Conservation (phyloP, 2,113 vertebrate genomes). For the Ailuropoda melanoleuca region DNA sequence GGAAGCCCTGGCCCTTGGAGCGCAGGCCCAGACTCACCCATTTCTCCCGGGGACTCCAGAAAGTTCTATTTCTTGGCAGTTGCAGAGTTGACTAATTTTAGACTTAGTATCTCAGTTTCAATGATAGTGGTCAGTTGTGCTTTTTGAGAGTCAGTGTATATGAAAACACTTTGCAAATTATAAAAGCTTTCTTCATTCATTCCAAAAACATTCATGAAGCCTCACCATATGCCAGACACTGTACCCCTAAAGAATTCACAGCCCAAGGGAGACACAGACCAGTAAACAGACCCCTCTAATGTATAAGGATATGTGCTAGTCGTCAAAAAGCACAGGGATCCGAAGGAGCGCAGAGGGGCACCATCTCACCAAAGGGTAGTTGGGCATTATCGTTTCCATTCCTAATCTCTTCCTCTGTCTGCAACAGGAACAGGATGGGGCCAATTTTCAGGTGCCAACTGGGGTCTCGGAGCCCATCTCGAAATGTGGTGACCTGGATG, state of each 20-base stretch:
- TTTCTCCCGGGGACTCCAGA: constrained; percentile 7
- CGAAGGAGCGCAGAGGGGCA: neutral
- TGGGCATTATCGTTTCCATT: neutral
- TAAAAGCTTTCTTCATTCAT: constrained; percentile 28
- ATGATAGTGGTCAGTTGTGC: neutral
- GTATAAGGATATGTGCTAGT: neutral
- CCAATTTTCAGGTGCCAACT: constrained; percentile 60
- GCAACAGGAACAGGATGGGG: constrained; percentile 83
- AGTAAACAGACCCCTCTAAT: neutral
- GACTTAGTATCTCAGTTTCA: constrained; percentile 4
- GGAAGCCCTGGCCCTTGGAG: neutral
- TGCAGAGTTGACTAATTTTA: constrained; percentile 39
- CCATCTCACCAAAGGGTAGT: neutral
- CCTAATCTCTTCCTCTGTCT: constrained; percentile 51
- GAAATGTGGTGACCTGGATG: constrained; percentile 92
- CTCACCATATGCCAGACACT: neutral
- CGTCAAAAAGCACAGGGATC: neutral
- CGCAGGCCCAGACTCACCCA: neutral
- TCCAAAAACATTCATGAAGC: neutral
- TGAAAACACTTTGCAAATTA: neutral
- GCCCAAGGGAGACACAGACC: neutral
- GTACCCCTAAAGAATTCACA: neutral
- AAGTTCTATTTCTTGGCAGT: neutral
- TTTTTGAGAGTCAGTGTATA: neutral
- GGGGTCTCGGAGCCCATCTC: constrained; percentile 86